Percentiles rank a stretch among this genome's conserved stretches.
Conservation (phyloP, 2,888 invertebrate species). For the Tetragonula carbonaria region DNA sequence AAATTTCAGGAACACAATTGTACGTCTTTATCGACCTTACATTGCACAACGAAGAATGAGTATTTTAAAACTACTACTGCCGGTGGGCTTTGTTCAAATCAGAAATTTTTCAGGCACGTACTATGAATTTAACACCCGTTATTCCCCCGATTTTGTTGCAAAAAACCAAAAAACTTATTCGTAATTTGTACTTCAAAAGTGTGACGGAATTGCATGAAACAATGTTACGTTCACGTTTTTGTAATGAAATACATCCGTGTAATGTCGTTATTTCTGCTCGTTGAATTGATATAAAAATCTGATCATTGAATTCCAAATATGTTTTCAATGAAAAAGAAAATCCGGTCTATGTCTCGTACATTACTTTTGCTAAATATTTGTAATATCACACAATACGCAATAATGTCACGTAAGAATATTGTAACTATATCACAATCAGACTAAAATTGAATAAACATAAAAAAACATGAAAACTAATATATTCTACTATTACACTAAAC, state of each 20-base stretch:
- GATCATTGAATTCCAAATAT: background rate
- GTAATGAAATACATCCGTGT: too few species aligned
- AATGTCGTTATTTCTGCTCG: too few species aligned
- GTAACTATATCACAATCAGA: background rate
- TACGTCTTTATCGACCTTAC: background rate
- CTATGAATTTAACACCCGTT: slow-evolving; percentile 24
- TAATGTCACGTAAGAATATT: background rate
- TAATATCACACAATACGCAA: background rate
- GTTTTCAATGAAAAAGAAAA: background rate
- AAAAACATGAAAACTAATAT: background rate
- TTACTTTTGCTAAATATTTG: background rate
- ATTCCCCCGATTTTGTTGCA: background rate
- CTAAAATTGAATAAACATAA: background rate
- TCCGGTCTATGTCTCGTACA: background rate
- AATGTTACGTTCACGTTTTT: too few species aligned
- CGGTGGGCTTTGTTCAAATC: slow-evolving; percentile 67
- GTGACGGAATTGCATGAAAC: background rate
- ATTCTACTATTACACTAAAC: background rate
- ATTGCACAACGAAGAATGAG: slow-evolving; percentile 69
- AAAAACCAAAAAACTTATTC: background rate
- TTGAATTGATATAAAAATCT: background rate
- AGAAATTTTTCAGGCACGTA: slow-evolving; percentile 80
- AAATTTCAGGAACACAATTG: slow-evolving; percentile 54
- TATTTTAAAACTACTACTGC: slow-evolving; percentile 70
- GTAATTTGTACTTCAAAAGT: background rate